phyloP scores from a whole-genome alignment of 2,797 vertebrate species.

The Pseudochirops corinnae region DNA sequence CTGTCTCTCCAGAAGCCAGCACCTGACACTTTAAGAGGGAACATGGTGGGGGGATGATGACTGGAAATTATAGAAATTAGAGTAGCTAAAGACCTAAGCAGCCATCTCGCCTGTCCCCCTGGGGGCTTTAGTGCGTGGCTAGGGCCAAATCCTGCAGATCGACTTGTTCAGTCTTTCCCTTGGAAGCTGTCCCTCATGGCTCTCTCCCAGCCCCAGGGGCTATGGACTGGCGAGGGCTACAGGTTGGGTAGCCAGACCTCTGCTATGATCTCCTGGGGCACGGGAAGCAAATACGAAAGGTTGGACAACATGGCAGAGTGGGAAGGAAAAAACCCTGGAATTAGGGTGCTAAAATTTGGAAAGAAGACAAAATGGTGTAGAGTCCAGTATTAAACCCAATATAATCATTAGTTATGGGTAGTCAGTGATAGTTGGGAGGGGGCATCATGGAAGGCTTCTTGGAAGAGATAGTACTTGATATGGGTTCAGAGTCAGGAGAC shows the following conservation, averaged over 20 bases:
- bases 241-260: not conserved
- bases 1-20: constrained; percentile 79
- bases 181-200: not conserved
- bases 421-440: not conserved
- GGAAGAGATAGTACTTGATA: not conserved
- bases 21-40: constrained; percentile 82
- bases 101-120: not conserved
- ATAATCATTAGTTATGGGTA: not conserved
- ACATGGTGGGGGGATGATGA: constrained; percentile 75
- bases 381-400: not conserved
- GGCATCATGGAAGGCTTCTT: not conserved
- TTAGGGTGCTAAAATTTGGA: not conserved
- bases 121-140: not conserved
- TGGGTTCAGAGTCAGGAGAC: not conserved
- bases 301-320: not conserved
- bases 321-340: not conserved
- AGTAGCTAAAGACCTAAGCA: not conserved
- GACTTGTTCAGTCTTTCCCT: not conserved
- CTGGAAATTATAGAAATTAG: constrained; percentile 83
- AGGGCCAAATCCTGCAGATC: not conserved
- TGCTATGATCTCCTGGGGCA: not conserved
- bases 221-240: not conserved
- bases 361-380: not conserved
- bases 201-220: not conserved
- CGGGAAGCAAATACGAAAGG: not conserved